These are phyloP conservation scores for Pelecanoides urinatrix DNA, from an alignment of 2,113 vertebrate genomes.

Conservation along the genomic window DNA sequence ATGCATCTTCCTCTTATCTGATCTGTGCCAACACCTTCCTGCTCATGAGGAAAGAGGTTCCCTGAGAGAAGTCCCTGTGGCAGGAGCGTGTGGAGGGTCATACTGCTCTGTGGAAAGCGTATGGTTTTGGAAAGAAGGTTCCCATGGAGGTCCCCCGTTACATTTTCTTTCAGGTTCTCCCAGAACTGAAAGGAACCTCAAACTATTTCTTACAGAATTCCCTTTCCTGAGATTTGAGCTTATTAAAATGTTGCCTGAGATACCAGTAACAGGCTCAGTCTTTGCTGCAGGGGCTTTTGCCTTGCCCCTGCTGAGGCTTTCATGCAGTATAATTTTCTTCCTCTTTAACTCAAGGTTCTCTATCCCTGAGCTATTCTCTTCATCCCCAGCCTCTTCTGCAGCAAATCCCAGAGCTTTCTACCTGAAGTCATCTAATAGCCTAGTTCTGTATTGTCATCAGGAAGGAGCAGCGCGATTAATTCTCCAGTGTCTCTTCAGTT, in stretches of 20 bases:
- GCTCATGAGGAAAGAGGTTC: not conserved
- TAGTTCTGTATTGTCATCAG: not conserved
- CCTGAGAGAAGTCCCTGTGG: not conserved
- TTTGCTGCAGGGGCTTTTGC: constrained; percentile 12
- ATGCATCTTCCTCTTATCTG: not conserved
- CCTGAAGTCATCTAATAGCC: not conserved
- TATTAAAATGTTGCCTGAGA: constrained; percentile 32
- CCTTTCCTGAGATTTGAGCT: not conserved
- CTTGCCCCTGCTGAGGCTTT: not conserved
- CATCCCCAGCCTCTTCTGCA: not conserved
- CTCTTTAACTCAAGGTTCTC: not conserved
- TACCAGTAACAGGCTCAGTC: not conserved
- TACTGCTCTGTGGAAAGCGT: not conserved
- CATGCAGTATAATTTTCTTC: not conserved
- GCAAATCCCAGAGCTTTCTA: not conserved
- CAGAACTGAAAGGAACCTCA: constrained; percentile 4
- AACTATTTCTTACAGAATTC: not conserved
- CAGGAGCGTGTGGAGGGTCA: not conserved
- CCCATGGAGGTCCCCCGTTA: not conserved
- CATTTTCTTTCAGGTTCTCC: not conserved
- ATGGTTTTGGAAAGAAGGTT: not conserved
- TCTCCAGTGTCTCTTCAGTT: not conserved
- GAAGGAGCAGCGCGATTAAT: constrained; percentile 19
- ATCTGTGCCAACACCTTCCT: not conserved
- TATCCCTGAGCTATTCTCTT: not conserved